Conservation (phyloP, 2,888 invertebrate genomes). For the Griposia aprilina region DNA sequence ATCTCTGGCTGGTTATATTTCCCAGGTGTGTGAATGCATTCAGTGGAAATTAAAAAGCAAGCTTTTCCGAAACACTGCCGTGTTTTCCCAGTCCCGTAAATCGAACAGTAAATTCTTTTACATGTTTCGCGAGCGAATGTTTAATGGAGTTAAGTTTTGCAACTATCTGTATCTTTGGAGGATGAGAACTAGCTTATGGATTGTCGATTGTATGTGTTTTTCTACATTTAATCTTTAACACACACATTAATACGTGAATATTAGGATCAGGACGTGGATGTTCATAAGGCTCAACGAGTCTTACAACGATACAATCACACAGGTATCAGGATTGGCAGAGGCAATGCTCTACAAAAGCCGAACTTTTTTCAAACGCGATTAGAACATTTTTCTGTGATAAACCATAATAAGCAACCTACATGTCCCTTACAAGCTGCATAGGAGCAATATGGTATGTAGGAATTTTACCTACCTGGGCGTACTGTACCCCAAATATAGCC, state of each 20-base stretch:
- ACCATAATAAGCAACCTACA: neutral
- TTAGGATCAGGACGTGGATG: neutral
- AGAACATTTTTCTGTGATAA: neutral
- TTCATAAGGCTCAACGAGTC: neutral
- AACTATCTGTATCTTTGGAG: constrained; percentile 22
- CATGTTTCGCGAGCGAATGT: constrained; percentile 13
- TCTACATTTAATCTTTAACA: neutral
- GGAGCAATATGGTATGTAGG: neutral
- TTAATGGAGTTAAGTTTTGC: constrained; percentile 42
- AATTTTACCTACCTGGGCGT: neutral
- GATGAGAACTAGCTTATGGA: constrained; percentile 3
- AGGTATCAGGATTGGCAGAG: neutral
- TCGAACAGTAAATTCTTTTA: constrained; percentile 55
- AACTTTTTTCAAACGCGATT: too few relatives aligned
- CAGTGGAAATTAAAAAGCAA: constrained; percentile 78
- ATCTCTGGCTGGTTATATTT: constrained; percentile 73
- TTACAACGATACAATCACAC: neutral
- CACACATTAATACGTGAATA: too few relatives aligned
- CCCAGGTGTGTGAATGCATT: constrained; percentile 75
- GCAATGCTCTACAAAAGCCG: neutral
- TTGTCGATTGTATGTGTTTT: neutral
- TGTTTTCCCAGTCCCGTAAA: constrained; percentile 53
- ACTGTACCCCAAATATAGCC: neutral
- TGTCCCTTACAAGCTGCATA: neutral
- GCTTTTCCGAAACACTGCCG: constrained; percentile 55